Conservation (phyloP, 2,888 invertebrate genomes). For the Melanargia galathea region DNA sequence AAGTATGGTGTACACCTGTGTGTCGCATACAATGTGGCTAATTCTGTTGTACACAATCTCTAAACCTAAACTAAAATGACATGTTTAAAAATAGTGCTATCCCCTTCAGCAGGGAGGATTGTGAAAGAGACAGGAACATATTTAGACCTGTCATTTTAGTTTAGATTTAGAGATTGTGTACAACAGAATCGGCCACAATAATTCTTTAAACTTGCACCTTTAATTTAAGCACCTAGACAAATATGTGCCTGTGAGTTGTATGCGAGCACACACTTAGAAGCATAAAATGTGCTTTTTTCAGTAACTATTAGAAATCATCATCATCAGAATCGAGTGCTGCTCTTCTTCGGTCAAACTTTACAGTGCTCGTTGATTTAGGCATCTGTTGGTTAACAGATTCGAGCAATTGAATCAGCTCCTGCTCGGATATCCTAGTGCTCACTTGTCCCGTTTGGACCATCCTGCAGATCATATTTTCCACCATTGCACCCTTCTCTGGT, state of each 20-base stretch:
- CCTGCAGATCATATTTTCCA: constrained; percentile 95
- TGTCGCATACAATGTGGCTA: not conserved
- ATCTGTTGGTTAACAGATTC: constrained; percentile 94
- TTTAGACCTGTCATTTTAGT: no score
- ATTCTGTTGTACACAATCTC: no score
- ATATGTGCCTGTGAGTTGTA: not conserved
- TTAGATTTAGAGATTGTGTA: no score
- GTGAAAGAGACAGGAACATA: no score
- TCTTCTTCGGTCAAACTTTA: constrained; percentile 95
- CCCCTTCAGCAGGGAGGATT: no score
- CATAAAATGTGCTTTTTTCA: not conserved
- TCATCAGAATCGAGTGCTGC: constrained; percentile 94
- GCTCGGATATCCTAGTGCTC: constrained; percentile 90
- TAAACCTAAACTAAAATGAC: no score
- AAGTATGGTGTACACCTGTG: not conserved
- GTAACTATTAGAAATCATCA: constrained; percentile 62
- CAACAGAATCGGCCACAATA: no score
- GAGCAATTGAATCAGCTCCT: constrained; percentile 91
- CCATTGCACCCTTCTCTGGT: constrained; percentile 97
- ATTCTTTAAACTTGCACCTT: no score
- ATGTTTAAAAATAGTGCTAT: no score
- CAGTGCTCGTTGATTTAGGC: constrained; percentile 88
- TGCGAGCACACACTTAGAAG: not conserved
- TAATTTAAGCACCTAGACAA: not conserved
- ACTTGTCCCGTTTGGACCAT: constrained; percentile 98